phyloP scores from a whole-genome alignment of 2,888 invertebrate species.

The Arrhopalites spinosus region DNA sequence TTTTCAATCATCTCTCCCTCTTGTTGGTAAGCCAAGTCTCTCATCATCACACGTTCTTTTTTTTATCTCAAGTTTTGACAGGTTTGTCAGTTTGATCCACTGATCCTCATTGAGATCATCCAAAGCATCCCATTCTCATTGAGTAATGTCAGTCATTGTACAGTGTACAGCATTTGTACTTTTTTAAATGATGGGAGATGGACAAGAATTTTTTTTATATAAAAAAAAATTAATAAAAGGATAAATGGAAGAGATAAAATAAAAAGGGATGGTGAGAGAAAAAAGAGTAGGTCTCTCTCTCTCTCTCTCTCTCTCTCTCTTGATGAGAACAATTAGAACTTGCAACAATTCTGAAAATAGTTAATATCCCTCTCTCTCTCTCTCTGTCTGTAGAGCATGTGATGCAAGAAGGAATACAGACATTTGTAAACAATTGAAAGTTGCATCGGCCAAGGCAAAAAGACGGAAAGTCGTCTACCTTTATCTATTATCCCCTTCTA shows the following conservation, averaged over 20 bases:
- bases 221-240: too few species aligned
- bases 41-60: too few species aligned
- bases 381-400: not conserved
- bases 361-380: not conserved
- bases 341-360: not conserved
- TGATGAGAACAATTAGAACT: constrained; percentile 8
- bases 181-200: not conserved
- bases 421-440: constrained; percentile 1
- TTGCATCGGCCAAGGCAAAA: constrained; percentile 33
- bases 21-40: too few species aligned
- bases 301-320: too few species aligned
- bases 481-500: constrained; percentile 18
- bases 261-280: not conserved
- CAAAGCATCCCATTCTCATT: not conserved
- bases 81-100: not conserved
- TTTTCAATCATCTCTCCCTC: not conserved
- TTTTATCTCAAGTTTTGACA: not conserved
- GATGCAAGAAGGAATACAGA: not conserved
- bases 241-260: not conserved
- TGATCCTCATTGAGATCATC: not conserved
- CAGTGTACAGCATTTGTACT: too few species aligned
- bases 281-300: not conserved
- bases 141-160: too few species aligned
- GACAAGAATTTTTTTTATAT: too few species aligned
- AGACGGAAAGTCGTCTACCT: constrained; percentile 30